Conservation (phyloP, 2,113 vertebrate species). For the Macquaria australasica region DNA sequence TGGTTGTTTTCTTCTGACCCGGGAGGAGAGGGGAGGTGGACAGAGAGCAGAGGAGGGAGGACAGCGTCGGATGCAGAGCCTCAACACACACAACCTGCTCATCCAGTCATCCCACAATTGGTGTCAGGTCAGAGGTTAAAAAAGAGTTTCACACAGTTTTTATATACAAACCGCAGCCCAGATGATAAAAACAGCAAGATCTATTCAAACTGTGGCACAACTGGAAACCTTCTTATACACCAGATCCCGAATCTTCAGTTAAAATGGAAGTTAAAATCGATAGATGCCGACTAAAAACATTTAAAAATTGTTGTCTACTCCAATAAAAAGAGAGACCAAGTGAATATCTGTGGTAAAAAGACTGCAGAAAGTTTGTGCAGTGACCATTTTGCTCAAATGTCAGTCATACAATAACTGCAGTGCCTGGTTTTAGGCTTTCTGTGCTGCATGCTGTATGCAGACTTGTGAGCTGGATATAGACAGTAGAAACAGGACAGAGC, state of each 20-base stretch:
- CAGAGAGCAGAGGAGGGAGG: conserved; percentile 18
- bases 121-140: conserved; percentile 52
- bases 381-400: conserved; percentile 22
- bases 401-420: conserved; percentile 10
- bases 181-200: conserved; percentile 40
- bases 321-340: conserved; percentile 15
- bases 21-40: conserved; percentile 17
- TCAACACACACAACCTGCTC: conserved; percentile 36
- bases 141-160: conserved; percentile 44
- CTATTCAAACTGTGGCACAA: conserved; percentile 46
- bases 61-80: conserved; percentile 16
- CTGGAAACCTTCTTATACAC: conserved; percentile 12
- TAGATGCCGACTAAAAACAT: conserved; percentile 17
- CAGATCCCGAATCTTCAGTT: conserved; percentile 2
- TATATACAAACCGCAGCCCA: conserved; percentile 62
- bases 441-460: not conserved
- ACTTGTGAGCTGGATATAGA: not conserved
- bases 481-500: conserved; percentile 46
- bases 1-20: conserved; percentile 46
- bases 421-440: not conserved
- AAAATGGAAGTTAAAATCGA: conserved; percentile 28
- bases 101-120: conserved; percentile 26
- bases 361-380: conserved; percentile 7
- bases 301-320: conserved; percentile 10
- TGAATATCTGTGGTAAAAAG: conserved; percentile 22